These are phyloP conservation scores for Eustalomyia histrio DNA, from an alignment of 2,888 invertebrate species.

Conservation along the genomic window DNA sequence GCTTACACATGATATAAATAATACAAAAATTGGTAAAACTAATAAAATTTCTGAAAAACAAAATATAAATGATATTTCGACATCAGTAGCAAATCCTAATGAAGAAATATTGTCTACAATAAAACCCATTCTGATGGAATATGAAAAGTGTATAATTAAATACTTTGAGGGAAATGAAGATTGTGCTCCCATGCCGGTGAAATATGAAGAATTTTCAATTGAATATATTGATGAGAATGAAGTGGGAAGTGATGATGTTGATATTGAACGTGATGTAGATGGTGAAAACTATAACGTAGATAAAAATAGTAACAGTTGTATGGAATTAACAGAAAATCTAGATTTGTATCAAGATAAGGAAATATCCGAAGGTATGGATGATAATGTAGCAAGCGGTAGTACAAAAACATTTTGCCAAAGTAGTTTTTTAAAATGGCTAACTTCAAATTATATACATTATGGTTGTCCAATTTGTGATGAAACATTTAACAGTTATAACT, in stretches of 20 bases:
- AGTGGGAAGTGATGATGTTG: no score
- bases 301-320: background rate
- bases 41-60: no score
- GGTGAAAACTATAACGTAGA: background rate
- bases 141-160: no score
- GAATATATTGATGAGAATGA: background rate
- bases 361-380: background rate
- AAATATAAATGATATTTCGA: no score
- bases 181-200: no score
- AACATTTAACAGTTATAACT: background rate
- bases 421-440: background rate
- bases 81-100: no score
- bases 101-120: background rate
- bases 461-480: background rate
- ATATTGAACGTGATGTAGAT: no score
- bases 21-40: no score
- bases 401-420: background rate
- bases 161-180: no score
- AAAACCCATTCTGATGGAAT: background rate
- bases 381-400: background rate
- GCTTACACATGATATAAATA: no score
- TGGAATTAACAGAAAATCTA: background rate
- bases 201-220: no score
- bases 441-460: background rate
- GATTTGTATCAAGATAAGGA: background rate